Conservation (phyloP, 1,140 invertebrate genomes). For the Anastatus disparis region DNA sequence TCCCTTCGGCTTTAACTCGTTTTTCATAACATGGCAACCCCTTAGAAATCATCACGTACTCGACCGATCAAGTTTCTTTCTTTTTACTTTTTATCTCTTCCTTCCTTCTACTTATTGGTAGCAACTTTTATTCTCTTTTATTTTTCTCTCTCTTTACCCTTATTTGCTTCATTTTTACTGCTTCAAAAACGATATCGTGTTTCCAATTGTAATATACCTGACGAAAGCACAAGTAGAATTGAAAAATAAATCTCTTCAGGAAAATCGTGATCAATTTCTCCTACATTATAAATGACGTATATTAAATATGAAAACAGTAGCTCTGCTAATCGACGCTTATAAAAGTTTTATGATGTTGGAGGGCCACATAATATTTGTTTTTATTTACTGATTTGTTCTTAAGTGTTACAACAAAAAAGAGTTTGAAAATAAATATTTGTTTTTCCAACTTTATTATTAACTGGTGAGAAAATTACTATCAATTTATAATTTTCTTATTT, state of each 20-base stretch:
- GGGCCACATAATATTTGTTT: no score
- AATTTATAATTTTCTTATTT: no score
- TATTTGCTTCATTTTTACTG: slow-evolving; percentile 4
- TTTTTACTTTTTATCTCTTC: background rate
- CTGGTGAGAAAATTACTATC: no score
- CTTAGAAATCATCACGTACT: slow-evolving; percentile 18
- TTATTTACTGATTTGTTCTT: no score
- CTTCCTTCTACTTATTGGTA: background rate
- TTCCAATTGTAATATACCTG: slow-evolving; percentile 19
- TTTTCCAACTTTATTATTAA: no score
- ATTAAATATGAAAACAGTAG: background rate
- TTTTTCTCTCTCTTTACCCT: background rate
- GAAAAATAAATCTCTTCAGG: slow-evolving; percentile 19
- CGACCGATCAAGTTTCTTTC: background rate
- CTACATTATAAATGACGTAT: background rate
- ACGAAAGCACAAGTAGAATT: background rate
- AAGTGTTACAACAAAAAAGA: no score
- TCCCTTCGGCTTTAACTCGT: background rate
- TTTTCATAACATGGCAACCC: background rate
- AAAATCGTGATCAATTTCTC: background rate
- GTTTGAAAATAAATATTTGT: no score
- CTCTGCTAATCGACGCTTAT: background rate
- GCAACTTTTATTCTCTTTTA: no score
- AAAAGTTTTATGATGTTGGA: no score
- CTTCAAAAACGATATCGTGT: slow-evolving; percentile 5